These are phyloP conservation scores for Blera fallax DNA, from an alignment of 2,888 invertebrate genomes.

Conservation along the genomic window DNA sequence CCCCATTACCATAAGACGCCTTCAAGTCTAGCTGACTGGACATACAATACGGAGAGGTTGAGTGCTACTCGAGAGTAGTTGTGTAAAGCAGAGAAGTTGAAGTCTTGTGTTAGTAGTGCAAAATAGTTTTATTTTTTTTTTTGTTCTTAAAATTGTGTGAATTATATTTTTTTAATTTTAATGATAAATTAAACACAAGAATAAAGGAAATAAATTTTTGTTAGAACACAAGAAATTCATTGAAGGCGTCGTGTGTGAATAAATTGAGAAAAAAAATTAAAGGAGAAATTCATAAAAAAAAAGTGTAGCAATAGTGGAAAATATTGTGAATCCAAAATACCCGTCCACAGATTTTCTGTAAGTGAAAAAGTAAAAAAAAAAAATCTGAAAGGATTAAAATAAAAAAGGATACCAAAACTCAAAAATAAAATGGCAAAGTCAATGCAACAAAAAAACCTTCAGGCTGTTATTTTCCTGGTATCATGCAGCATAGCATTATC, in stretches of 20 bases:
- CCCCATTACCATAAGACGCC: conserved; percentile 81
- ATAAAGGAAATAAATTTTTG: conserved; percentile 15
- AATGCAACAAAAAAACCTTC: conserved; percentile 74
- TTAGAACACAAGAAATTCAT: conserved; percentile 63
- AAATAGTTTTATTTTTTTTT: conserved; percentile 2
- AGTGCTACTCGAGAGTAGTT: conserved; percentile 78
- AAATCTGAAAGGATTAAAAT: background rate
- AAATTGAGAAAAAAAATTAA: background rate
- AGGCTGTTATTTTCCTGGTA: conserved; percentile 75
- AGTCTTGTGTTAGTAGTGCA: conserved; percentile 74
- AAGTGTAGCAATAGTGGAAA: conserved; percentile 37
- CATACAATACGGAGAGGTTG: conserved; percentile 58
- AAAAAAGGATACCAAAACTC: conserved; percentile 45
- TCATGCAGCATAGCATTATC: conserved; percentile 77
- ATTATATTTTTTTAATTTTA: background rate
- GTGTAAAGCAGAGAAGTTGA: conserved; percentile 75
- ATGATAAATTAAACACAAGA: conserved; percentile 25
- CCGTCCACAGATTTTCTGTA: conserved; percentile 30
- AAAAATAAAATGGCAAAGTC: conserved; percentile 55
- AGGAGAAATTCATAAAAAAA: background rate
- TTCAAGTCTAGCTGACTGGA: conserved; percentile 82
- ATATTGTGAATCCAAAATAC: conserved; percentile 19
- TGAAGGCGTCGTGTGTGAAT: conserved; percentile 45
- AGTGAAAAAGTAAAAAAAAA: background rate
- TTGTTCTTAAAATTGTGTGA: conserved; percentile 2